phyloP scores from a whole-genome alignment of 2,113 vertebrate species.

The Hypocryptadius cinnamomeus region DNA sequence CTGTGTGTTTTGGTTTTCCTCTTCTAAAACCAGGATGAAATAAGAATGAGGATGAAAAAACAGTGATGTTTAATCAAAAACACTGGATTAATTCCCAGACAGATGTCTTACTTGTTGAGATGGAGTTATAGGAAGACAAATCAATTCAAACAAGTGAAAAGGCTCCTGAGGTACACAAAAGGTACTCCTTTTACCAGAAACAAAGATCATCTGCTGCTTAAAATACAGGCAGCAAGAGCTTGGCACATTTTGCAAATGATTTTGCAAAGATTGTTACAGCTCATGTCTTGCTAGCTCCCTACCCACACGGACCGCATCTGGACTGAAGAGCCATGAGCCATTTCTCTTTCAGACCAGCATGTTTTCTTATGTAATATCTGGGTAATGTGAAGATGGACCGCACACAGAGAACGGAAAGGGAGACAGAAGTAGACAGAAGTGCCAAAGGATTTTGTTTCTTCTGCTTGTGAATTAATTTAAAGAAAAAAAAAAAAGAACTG shows the following conservation, averaged over 20 bases:
- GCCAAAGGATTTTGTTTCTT: rapidly evolving
- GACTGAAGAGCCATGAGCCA: not conserved
- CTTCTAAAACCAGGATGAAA: not conserved
- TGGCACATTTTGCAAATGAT: not conserved
- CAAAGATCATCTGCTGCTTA: not conserved
- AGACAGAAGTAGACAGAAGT: not conserved
- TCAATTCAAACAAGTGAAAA: not conserved
- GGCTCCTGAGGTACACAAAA: not conserved
- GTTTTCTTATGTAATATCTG: rapidly evolving
- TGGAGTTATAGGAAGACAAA: not conserved
- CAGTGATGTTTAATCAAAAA: not conserved
- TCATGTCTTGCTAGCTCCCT: not conserved
- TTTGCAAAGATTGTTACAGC: not conserved
- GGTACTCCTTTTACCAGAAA: not conserved
- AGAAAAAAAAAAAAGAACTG: not conserved
- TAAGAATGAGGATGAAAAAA: not conserved
- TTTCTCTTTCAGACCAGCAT: not conserved
- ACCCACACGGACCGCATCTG: rapidly evolving
- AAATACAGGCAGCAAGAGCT: not conserved
- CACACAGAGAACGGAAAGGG: not conserved
- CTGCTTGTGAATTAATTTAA: not conserved
- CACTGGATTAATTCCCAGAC: not conserved
- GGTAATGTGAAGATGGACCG: not conserved
- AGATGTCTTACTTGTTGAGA: not conserved
- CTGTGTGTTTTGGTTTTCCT: not conserved